A percentile compares a stretch with the other conserved stretches of the same genome.
These are phyloP conservation scores for Falco rusticolus DNA, from an alignment of 2,797 vertebrate species.

Conservation along the genomic window DNA sequence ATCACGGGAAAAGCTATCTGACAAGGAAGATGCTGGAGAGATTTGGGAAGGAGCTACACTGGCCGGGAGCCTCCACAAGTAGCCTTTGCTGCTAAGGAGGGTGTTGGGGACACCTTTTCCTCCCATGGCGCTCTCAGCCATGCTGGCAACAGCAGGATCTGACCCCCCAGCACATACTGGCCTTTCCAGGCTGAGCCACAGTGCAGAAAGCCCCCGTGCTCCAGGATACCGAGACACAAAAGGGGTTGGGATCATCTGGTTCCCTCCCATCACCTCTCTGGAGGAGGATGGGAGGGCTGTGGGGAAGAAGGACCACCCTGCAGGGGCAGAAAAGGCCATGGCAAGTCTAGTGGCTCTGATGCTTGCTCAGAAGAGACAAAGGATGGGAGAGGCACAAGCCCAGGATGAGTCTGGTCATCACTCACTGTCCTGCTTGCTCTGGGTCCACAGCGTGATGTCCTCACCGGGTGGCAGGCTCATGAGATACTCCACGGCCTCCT, in stretches of 20 bases:
- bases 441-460: slow-evolving; percentile 80
- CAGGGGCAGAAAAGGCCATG: neutral
- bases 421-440: slow-evolving; percentile 95
- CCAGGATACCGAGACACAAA: neutral
- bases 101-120: neutral
- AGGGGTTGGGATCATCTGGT: neutral
- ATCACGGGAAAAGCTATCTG: neutral
- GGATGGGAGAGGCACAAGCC: neutral
- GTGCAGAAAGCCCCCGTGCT: neutral
- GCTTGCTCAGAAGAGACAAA: neutral
- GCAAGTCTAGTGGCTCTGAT: neutral
- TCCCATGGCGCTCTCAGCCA: neutral
- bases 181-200: neutral
- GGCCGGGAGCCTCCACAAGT: neutral
- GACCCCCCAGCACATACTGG: neutral
- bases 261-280: neutral
- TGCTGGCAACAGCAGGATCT: neutral
- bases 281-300: neutral
- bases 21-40: neutral
- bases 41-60: neutral
- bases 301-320: neutral
- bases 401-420: neutral
- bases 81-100: neutral
- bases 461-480: slow-evolving; percentile 83
- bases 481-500: slow-evolving; percentile 91